Conservation (phyloP, 2,797 vertebrate genomes). For the Hippopotamyrus pictus region DNA sequence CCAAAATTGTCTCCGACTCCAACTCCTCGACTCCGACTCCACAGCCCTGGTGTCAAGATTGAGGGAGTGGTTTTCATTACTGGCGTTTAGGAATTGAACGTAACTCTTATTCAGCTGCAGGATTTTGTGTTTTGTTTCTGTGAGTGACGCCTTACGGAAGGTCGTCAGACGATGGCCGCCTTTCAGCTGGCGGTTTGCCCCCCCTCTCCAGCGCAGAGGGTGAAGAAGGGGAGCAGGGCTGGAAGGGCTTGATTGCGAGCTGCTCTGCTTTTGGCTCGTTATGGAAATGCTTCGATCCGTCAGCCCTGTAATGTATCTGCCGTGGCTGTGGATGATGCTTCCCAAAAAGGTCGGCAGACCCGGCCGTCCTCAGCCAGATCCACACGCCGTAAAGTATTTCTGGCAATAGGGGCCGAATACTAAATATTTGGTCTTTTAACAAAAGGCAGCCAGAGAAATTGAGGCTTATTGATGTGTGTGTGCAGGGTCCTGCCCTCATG, state of each 20-base stretch:
- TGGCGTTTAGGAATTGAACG: neutral
- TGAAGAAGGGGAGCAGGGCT: conserved; percentile 9
- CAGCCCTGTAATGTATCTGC: neutral
- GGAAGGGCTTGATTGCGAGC: conserved; percentile 20
- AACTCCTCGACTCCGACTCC: too few species aligned
- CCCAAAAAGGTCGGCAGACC: neutral
- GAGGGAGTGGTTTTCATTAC: neutral
- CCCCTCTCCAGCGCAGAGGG: neutral
- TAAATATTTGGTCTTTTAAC: neutral
- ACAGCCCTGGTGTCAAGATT: too few species aligned
- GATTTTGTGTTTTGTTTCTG: neutral
- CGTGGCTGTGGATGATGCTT: neutral
- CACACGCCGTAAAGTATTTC: neutral
- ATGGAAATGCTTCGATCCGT: conserved; percentile 17
- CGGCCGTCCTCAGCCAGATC: neutral
- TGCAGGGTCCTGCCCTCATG: neutral
- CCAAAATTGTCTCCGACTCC: too few species aligned
- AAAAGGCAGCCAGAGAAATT: neutral
- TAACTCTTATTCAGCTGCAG: neutral
- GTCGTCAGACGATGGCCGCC: neutral
- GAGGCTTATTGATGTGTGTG: neutral
- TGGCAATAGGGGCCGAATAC: neutral
- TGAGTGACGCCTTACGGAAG: neutral
- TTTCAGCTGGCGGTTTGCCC: neutral
- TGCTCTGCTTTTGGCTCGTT: conserved; percentile 32